Evolutionary conservation across 2,113 vertebrate species (phyloP).

Genomic region (Nannobrachium achirus): DNA sequence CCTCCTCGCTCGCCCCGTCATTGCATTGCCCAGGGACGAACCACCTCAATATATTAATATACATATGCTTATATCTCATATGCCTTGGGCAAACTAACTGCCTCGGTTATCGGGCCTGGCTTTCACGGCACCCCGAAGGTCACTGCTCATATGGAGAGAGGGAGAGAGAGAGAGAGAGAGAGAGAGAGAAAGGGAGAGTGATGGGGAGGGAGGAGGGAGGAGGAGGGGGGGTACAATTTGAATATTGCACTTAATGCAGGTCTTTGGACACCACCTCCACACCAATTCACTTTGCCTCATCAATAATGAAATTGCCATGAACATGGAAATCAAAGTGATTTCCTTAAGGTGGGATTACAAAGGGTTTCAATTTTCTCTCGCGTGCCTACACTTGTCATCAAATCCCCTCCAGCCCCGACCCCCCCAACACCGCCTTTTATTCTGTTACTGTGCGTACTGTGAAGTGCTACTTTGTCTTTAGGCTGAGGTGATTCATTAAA

Average conservation of each 20-base stretch:
- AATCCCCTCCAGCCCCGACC: not conserved
- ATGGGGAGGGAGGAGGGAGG: not conserved
- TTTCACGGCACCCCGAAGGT: conserved; percentile 74
- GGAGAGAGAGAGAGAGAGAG: conserved; percentile 2
- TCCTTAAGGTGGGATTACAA: conserved; percentile 63
- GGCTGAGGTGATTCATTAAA: conserved; percentile 40
- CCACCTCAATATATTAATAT: conserved; percentile 79
- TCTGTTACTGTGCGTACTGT: conserved; percentile 39
- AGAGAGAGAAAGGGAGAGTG: not conserved
- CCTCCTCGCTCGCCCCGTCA: conserved; percentile 35
- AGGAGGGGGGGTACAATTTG: conserved; percentile 51
- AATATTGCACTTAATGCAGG: conserved; percentile 75
- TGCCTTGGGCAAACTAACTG: conserved; percentile 72
- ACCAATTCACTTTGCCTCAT: conserved; percentile 74
- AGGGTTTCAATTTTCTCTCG: conserved; percentile 60
- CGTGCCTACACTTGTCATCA: conserved; percentile 49
- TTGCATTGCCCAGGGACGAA: conserved; percentile 74
- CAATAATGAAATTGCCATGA: conserved; percentile 73
- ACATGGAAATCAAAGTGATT: conserved; percentile 71
- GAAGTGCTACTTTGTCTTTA: conserved; percentile 54
- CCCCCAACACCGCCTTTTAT: no score
- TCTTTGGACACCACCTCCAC: conserved; percentile 68
- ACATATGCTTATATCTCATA: conserved; percentile 74
- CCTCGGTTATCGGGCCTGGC: conserved; percentile 66
- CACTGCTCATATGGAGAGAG: conserved; percentile 64